Evolutionary conservation across 2,797 vertebrate species (phyloP), one percentile per base, ranked within the genome.

Genomic region (Carduelis carduelis): DNA sequence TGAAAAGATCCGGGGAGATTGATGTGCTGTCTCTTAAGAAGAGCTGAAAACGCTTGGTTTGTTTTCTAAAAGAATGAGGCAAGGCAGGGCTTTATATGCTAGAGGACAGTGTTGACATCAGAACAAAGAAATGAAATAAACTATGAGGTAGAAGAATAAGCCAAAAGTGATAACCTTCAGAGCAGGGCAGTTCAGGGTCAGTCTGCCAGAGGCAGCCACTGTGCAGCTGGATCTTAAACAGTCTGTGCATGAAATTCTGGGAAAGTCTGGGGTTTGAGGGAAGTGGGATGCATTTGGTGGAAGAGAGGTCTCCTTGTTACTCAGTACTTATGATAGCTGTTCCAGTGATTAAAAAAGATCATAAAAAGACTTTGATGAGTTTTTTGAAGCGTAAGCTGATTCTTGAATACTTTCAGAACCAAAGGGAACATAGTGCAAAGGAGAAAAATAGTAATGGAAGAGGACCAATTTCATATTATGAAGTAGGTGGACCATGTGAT

Each of bases 301-400:
- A 37, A 20, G 13, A 57, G 14, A 37, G 6, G 1, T 63, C 18
- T 74, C 32, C 13, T 77, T 41, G 2, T 35, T 50, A 13, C 14
- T 59, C 4, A 12, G 41, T 46, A 69, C 6, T 23, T 68, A 11
- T 4, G 9, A 11, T 35, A 52, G 27, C 0, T 3, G 24, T 76
- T 85, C 23, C 35, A 63, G 24, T 32, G 9, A 28, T 49, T 12
- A 5, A 65, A 44, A 39, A 43, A 39, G n/a, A n/a, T 2, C 0
- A 1, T 8, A 10, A 26, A 7, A 41, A 55, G 1, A 12, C 18
- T 52, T 56, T 2, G 4, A 32, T 8, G 17, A 50, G 15, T 57
- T 91, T 65, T 8, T 5, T 41, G 34, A 80, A 55, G 34, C 14
- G 8, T 14, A 19, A 76, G 7, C 12, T 77, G 23, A 17, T 83